A percentile compares a stretch with the other conserved stretches of the same genome.
Conservation (phyloP, 2,113 vertebrate genomes). For the Axis porcinus region DNA sequence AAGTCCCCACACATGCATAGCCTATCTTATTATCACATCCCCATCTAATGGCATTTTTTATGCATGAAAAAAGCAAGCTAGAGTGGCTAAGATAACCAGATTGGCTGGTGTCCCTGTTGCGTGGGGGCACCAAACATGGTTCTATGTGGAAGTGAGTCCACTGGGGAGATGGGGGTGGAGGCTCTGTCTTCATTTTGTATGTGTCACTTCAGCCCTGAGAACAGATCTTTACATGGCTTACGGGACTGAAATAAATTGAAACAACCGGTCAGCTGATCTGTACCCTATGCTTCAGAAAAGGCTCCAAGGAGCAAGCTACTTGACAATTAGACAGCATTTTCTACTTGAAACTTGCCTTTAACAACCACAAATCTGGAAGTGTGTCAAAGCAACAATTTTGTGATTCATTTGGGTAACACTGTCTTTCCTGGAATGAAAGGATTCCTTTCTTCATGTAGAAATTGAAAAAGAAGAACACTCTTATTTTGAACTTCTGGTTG, state of each 20-base stretch:
- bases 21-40: neutral
- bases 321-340: constrained; percentile 59
- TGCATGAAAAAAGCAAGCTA: neutral
- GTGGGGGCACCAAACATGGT: neutral
- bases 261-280: constrained; percentile 54
- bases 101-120: neutral
- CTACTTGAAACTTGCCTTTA: constrained; percentile 46
- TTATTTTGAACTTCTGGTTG: constrained; percentile 54
- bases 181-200: neutral
- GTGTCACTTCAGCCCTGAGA: constrained; percentile 20
- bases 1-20: neutral
- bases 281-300: constrained; percentile 14
- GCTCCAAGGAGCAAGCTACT: neutral
- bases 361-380: constrained; percentile 52
- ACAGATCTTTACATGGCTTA: constrained; percentile 40
- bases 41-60: neutral
- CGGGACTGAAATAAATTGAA: constrained; percentile 51
- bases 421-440: constrained; percentile 63
- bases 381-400: constrained; percentile 47
- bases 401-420: constrained; percentile 58
- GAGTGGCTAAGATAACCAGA: neutral
- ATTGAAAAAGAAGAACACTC: constrained; percentile 42
- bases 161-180: neutral
- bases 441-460: constrained; percentile 60
- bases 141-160: neutral